A percentile compares a stretch with the other conserved stretches of the same genome.
Conservation (phyloP, 2,113 vertebrate species). For the Coptodon bakossiorum region DNA sequence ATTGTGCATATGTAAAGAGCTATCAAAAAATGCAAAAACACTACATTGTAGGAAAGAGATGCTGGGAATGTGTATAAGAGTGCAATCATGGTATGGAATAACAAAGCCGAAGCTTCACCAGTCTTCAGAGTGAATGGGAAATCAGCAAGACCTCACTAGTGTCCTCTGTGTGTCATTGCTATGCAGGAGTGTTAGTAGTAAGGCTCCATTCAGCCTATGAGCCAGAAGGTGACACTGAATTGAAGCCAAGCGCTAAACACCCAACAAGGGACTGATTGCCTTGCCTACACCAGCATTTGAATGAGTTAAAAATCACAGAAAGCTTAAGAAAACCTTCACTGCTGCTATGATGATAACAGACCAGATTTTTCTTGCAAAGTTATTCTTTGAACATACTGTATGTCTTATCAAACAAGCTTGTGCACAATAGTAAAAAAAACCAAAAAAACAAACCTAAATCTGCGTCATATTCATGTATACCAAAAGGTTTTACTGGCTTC, state of each 20-base stretch:
- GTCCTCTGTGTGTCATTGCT: constrained; percentile 39
- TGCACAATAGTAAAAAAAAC: neutral
- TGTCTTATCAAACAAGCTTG: neutral
- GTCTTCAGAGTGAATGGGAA: neutral
- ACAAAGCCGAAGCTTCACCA: neutral
- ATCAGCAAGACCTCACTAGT: neutral
- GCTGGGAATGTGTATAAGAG: neutral
- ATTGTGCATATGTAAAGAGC: no score
- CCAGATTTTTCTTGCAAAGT: neutral
- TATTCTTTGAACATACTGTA: neutral
- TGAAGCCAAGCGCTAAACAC: constrained; percentile 35
- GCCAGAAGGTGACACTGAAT: constrained; percentile 39
- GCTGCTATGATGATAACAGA: neutral
- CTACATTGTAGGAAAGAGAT: neutral
- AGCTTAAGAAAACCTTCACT: neutral
- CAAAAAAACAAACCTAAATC: neutral
- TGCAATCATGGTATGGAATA: neutral
- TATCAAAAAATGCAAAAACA: no score
- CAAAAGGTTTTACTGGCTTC: neutral
- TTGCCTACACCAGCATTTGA: neutral
- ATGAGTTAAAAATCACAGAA: neutral
- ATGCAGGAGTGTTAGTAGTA: constrained; percentile 35
- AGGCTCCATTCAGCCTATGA: constrained; percentile 38
- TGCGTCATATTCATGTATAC: neutral
- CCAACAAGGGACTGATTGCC: constrained; percentile 17